phyloP scores from a whole-genome alignment of 2,797 vertebrate species.

The Periparus ater region DNA sequence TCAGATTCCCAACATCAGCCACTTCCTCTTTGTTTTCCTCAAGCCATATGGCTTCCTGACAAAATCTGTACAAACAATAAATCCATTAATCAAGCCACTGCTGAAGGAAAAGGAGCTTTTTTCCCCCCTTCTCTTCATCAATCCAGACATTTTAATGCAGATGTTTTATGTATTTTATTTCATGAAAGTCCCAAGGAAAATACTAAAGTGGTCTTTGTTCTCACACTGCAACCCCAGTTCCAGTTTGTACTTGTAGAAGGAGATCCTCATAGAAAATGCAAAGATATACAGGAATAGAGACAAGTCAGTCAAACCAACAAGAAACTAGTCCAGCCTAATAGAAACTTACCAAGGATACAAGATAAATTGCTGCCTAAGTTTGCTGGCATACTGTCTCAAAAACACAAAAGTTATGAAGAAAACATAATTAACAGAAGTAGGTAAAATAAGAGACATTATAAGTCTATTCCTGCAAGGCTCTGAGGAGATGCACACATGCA shows the following conservation, averaged over 20 bases:
- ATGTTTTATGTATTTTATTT: slow-evolving; percentile 21
- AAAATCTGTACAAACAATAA: slow-evolving; percentile 57
- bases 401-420: not conserved
- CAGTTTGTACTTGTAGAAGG: not conserved
- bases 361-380: not conserved
- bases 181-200: not conserved
- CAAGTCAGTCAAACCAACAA: not conserved
- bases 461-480: not conserved
- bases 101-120: not conserved
- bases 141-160: slow-evolving; percentile 2
- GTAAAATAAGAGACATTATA: not conserved
- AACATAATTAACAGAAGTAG: not conserved
- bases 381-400: not conserved
- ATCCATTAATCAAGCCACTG: slow-evolving; percentile 53
- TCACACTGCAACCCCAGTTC: not conserved
- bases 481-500: not conserved
- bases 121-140: not conserved
- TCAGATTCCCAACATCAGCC: slow-evolving; percentile 39
- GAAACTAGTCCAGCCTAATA: not conserved
- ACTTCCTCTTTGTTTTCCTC: slow-evolving; percentile 53
- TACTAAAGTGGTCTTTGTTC: not conserved
- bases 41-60: slow-evolving; percentile 59
- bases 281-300: not conserved
- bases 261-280: not conserved
- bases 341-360: not conserved